Evolutionary conservation across 1,140 invertebrate species (phyloP), one percentile per base, ranked within the genome.

Genomic region (Nylanderia fulva): DNA sequence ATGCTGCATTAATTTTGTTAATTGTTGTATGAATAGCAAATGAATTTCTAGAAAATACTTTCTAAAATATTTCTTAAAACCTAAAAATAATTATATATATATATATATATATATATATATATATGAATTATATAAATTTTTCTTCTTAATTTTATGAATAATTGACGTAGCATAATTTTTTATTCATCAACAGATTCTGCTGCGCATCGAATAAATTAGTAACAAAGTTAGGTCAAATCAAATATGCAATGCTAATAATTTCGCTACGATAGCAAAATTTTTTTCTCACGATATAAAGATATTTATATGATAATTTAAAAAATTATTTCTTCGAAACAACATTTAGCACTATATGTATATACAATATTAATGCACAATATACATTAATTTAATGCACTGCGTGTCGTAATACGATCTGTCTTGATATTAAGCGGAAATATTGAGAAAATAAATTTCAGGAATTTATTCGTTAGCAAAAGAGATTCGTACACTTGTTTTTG

Each of bases 391-490:
- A n/a, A n/a, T n/a, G n/a, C n/a, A n/a, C n/a, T n/a, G n/a, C 7
- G 27, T 21, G 11, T n/a, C 8, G 8, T 52, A 48, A 29, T 24
- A 45, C 15, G 4, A 18, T 33, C 27, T 33, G 45, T 29, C 27
- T 29, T 2, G 21, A 7, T 18, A 54, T 24, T n/a, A 39, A 13
- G 36, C 3, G 11, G 15, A 58, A 39, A 74, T 54, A 72, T 24
- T 13, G 9, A 18, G 21, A 24, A 58, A 75, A 39, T 21, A 69
- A 5, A 9, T 60, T 6, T n/a, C 8, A 60, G 42, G 80, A 71
- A 87, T 82, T 54, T 86, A 64, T 69, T 29, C 27, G 8, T 64
- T 24, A 0, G n/a, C 11, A 42, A 29, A 27, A 29, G 21, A 69
- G 58, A 15, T 42, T 33, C 45, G 4, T 24, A 7, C 45, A 15